A percentile compares a stretch with the other conserved stretches of the same genome.
These are phyloP conservation scores for Rattus norvegicus DNA, from an alignment of 2,113 vertebrate genomes.

Conservation along the genomic window GRCr8 NC_086024.1:115583001-115583500, in stretches of 20 bases:
- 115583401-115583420: slow-evolving; percentile 54
- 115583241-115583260: slow-evolving; percentile 39
- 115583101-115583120: background rate
- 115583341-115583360: slow-evolving; percentile 53
- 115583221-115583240: slow-evolving; percentile 56
- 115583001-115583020: background rate
- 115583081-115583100: background rate
- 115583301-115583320: slow-evolving; percentile 52
- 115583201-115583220: slow-evolving; percentile 62
- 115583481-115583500: slow-evolving; percentile 26
- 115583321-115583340: slow-evolving; percentile 49
- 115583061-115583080: background rate
- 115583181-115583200: background rate
- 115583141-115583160: slow-evolving; percentile 6
- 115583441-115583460: slow-evolving; percentile 24
- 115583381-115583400: slow-evolving; percentile 34
- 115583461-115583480: slow-evolving; percentile 56
- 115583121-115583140: background rate
- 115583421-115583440: slow-evolving; percentile 60
- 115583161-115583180: background rate
- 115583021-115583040: background rate
- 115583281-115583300: slow-evolving; percentile 40
- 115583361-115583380: slow-evolving; percentile 14
- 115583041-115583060: background rate
- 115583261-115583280: slow-evolving; percentile 38